These are phyloP conservation scores for Sebastes ruberrimus DNA, from an alignment of 2,797 vertebrate genomes.

Conservation along the genomic window DNA sequence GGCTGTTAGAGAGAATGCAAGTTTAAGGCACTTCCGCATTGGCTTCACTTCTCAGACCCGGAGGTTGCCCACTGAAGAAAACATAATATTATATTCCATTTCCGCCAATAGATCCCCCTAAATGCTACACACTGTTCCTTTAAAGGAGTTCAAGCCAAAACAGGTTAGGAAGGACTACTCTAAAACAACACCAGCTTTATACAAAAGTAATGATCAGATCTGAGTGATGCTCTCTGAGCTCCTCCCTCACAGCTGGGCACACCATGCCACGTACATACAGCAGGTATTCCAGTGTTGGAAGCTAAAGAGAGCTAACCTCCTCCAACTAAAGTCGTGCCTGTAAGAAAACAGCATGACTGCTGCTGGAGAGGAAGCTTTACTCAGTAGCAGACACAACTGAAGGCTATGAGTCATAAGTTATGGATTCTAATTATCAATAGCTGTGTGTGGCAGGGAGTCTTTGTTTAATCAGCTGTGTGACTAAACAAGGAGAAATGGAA, in stretches of 20 bases:
- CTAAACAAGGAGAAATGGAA: neutral
- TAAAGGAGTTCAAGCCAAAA: neutral
- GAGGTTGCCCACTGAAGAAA: no score
- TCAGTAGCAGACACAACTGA: neutral
- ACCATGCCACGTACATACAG: neutral
- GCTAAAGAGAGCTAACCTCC: constrained; percentile 1
- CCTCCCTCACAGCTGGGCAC: constrained; percentile 22
- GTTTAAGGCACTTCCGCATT: no score
- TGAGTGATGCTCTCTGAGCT: constrained; percentile 4
- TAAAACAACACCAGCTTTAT: neutral
- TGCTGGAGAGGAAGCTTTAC: constrained; percentile 3
- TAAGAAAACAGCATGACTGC: neutral
- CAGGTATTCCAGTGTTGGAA: constrained; percentile 13
- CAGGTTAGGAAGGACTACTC: neutral
- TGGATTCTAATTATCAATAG: constrained; percentile 38
- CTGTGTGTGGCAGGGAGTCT: constrained; percentile 13
- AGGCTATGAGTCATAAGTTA: constrained; percentile 27
- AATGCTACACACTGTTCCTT: no score
- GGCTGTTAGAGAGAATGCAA: no score
- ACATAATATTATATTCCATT: no score
- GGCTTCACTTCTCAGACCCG: no score
- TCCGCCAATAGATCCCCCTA: no score
- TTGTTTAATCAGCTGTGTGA: constrained; percentile 3
- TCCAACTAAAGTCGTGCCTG: neutral
- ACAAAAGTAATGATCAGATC: constrained; percentile 15